Percentiles rank a stretch among this genome's conserved stretches.
phyloP scores from a whole-genome alignment of 2,797 vertebrate genomes.

The Onychomys torridus region DNA sequence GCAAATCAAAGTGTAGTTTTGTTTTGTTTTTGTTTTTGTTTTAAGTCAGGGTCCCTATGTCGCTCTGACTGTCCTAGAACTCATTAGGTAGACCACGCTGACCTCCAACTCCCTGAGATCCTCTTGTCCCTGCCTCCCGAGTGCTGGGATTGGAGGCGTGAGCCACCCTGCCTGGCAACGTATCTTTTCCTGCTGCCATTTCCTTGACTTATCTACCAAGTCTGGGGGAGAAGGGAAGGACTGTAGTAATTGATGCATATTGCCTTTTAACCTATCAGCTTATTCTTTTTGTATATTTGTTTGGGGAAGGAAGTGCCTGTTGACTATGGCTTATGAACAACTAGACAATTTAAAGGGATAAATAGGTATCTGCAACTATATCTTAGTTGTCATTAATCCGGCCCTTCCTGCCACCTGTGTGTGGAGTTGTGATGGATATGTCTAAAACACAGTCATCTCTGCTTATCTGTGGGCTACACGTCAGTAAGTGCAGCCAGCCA shows the following conservation, averaged over 20 bases:
- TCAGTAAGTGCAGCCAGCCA: not conserved
- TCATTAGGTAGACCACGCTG: not conserved
- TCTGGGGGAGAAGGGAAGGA: slow-evolving; percentile 48
- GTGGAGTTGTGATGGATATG: slow-evolving; percentile 72
- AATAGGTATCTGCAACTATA: slow-evolving; percentile 69
- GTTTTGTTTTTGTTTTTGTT: not conserved
- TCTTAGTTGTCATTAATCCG: slow-evolving; percentile 79
- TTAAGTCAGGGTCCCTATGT: not conserved
- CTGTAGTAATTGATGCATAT: slow-evolving; percentile 67
- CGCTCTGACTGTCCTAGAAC: not conserved
- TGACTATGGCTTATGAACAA: slow-evolving; percentile 80
- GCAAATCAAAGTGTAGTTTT: slow-evolving; percentile 25
- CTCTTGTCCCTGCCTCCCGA: not conserved
- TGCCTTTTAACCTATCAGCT: slow-evolving; percentile 75
- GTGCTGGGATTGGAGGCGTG: not conserved
- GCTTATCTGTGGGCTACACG: not conserved
- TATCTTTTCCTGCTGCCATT: not conserved
- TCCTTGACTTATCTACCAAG: not conserved
- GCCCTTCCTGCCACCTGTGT: slow-evolving; percentile 62
- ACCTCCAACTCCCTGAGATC: not conserved
- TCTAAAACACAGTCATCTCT: slow-evolving; percentile 48
- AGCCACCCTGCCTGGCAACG: not conserved
- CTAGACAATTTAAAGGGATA: slow-evolving; percentile 80
- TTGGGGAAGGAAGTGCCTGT: slow-evolving; percentile 66
- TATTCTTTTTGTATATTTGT: slow-evolving; percentile 66